These are phyloP conservation scores for Myotis daubentonii DNA, from an alignment of 2,797 vertebrate genomes.

Conservation along the genomic window DNA sequence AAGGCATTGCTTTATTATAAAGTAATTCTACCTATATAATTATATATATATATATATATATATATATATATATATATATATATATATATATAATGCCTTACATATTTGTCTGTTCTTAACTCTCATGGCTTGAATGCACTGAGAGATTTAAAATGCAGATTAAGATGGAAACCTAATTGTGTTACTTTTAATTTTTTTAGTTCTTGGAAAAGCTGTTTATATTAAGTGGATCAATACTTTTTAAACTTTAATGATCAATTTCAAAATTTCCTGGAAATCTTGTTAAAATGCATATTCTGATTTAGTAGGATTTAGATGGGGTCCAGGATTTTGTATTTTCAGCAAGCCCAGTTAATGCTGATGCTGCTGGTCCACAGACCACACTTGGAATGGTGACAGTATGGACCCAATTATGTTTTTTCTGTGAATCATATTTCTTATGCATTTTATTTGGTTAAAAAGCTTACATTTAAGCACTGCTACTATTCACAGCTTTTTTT, in stretches of 20 bases:
- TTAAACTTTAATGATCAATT: neutral
- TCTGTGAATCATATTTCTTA: neutral
- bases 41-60: neutral
- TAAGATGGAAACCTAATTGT: neutral
- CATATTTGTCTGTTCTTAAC: constrained; percentile 1
- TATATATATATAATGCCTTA: neutral
- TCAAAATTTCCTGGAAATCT: neutral
- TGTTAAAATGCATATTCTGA: neutral
- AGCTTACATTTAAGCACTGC: neutral
- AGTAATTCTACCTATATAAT: neutral
- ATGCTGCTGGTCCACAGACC: neutral
- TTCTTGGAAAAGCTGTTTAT: neutral
- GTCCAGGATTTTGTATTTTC: neutral
- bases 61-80: neutral
- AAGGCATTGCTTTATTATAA: neutral
- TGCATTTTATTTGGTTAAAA: constrained; percentile 12
- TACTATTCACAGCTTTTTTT: neutral
- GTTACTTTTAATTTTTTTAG: neutral
- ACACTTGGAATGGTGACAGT: neutral
- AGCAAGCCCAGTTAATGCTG: neutral
- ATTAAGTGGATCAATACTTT: neutral
- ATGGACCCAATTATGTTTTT: neutral
- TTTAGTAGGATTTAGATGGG: neutral
- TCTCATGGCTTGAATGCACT: neutral
- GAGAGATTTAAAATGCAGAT: constrained; percentile 26